Conservation (phyloP, 2,113 vertebrate genomes). For the Pavo muticus region DNA sequence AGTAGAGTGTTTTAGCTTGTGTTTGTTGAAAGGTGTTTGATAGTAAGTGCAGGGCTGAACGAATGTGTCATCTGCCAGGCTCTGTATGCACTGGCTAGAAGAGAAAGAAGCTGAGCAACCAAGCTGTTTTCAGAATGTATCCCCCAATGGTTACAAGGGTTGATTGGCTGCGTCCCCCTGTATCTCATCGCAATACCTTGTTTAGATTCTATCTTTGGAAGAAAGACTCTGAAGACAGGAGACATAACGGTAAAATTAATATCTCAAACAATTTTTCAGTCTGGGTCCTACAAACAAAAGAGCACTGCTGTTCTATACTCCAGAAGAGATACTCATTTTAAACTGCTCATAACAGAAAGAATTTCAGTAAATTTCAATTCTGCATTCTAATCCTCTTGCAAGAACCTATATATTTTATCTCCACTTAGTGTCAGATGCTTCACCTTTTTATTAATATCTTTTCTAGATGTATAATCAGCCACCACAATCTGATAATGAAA, state of each 20-base stretch:
- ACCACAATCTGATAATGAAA: not conserved
- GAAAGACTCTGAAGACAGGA: not conserved
- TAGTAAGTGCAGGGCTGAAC: not conserved
- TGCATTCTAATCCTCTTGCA: not conserved
- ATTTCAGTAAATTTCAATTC: not conserved
- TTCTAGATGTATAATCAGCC: not conserved
- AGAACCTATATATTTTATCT: not conserved
- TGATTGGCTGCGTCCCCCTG: not conserved
- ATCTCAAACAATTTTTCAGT: not conserved
- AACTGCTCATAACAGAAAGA: not conserved
- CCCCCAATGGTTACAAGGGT: not conserved
- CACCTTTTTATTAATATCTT: fast-evolving
- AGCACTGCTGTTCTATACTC: not conserved
- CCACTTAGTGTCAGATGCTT: not conserved
- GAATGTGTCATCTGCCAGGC: conserved; percentile 4
- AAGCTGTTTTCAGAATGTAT: not conserved
- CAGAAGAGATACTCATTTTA: not conserved
- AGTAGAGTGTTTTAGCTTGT: not conserved
- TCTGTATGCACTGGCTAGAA: not conserved
- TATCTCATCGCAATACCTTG: not conserved
- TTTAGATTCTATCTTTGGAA: not conserved
- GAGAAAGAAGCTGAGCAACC: not conserved
- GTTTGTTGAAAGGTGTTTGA: conserved; percentile 33
- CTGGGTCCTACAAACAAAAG: not conserved
- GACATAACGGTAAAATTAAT: not conserved